Evolutionary conservation across 2,113 vertebrate genomes (phyloP).

Genomic region (Myanophis thanlyinensis): DNA sequence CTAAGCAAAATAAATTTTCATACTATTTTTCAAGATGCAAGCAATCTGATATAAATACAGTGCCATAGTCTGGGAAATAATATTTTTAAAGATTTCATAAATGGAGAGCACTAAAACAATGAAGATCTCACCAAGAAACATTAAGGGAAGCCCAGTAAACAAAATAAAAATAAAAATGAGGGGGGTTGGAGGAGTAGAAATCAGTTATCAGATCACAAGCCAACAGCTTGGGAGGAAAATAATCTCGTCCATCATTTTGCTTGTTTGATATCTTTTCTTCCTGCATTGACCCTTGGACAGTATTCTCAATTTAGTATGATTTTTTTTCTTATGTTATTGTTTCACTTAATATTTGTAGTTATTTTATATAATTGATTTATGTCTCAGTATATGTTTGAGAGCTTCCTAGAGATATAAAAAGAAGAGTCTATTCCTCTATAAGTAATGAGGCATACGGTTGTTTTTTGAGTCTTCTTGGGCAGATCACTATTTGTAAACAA

Average conservation of each 20-base stretch:
- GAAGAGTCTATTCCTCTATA: slow-evolving; percentile 55
- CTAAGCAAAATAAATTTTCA: neutral
- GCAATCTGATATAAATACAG: neutral
- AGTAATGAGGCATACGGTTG: slow-evolving; percentile 56
- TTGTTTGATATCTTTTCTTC: slow-evolving; percentile 48
- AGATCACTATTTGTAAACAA: slow-evolving; percentile 58
- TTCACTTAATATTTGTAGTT: slow-evolving; percentile 67
- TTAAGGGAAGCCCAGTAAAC: neutral
- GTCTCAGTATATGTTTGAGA: slow-evolving; percentile 58
- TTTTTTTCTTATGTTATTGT: slow-evolving; percentile 70
- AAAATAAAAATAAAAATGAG: neutral
- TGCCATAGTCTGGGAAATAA: neutral
- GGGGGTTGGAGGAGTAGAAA: neutral
- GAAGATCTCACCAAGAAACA: neutral
- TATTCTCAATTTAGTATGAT: slow-evolving; percentile 71
- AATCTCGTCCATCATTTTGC: slow-evolving; percentile 50
- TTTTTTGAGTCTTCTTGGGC: slow-evolving; percentile 57
- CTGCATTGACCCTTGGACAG: slow-evolving; percentile 51
- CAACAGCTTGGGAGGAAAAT: slow-evolving; percentile 41
- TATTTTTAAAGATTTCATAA: neutral
- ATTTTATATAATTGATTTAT: slow-evolving; percentile 76
- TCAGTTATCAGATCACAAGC: slow-evolving; percentile 28
- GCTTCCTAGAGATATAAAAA: slow-evolving; percentile 64
- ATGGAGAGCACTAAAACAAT: neutral
- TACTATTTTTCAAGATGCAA: neutral